Percentiles rank a stretch among this genome's conserved stretches.
These are phyloP conservation scores for Temnothorax rugatulus DNA, from an alignment of 2,888 invertebrate genomes.

Conservation along the genomic window DNA sequence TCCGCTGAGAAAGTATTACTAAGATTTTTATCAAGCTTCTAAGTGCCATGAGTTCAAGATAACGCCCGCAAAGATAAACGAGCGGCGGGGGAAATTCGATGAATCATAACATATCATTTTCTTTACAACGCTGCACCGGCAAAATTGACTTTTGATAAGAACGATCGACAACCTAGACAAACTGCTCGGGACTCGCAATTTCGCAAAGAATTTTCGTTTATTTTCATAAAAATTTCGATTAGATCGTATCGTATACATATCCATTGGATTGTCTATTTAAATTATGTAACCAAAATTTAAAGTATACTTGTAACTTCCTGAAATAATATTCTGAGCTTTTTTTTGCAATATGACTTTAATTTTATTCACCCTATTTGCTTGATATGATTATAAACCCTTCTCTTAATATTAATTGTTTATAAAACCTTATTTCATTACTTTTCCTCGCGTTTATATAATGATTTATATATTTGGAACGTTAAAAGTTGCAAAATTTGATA, in stretches of 20 bases:
- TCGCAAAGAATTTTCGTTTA: not conserved
- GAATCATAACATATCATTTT: conserved; percentile 29
- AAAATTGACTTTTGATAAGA: conserved; percentile 44
- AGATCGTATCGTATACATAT: not conserved
- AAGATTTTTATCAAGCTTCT: conserved; percentile 19
- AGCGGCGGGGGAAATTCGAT: conserved; percentile 16
- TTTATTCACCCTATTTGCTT: not conserved
- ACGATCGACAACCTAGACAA: conserved; percentile 20
- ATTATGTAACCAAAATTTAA: conserved; percentile 6
- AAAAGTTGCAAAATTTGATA: no score
- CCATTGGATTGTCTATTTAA: not conserved
- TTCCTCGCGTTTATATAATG: not conserved
- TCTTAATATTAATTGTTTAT: not conserved
- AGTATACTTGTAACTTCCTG: not conserved
- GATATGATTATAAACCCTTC: not conserved
- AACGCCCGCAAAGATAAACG: conserved; percentile 16
- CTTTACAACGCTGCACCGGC: not conserved
- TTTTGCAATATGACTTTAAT: not conserved
- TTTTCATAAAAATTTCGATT: not conserved
- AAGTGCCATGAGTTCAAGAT: not conserved
- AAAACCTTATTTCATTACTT: not conserved
- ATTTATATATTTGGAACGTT: no score
- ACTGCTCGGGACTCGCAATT: not conserved
- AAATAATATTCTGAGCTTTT: not conserved
- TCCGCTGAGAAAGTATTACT: not conserved